phyloP scores from a whole-genome alignment of 2,113 vertebrate genomes.

The Martes martes region DNA sequence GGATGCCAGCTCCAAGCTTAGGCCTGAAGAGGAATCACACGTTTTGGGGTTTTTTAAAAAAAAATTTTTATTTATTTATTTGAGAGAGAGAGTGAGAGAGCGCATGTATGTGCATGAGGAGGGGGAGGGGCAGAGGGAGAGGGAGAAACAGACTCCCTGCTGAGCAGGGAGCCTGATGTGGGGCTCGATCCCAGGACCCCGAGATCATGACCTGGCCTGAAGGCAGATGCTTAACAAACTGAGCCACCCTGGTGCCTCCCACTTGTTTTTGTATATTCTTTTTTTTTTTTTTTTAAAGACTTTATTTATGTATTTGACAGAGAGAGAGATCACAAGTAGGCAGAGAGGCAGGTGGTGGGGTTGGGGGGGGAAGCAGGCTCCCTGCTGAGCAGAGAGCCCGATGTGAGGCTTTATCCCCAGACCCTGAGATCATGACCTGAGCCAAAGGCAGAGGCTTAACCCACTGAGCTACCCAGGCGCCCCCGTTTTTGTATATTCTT shows the following conservation, averaged over 20 bases:
- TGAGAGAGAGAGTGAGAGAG: background rate
- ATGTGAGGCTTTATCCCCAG: background rate
- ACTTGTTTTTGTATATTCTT: background rate
- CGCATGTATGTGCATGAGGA: too few relatives aligned
- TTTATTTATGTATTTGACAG: too few relatives aligned
- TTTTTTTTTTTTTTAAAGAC: too few relatives aligned
- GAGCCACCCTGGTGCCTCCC: background rate
- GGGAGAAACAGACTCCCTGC: background rate
- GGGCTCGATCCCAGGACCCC: background rate
- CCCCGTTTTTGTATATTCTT: background rate
- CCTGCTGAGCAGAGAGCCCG: background rate
- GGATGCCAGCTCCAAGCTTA: background rate
- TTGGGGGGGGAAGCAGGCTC: too few relatives aligned
- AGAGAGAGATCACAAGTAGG: too few relatives aligned
- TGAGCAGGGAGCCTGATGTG: background rate
- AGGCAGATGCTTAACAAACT: background rate
- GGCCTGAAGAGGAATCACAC: background rate
- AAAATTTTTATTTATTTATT: background rate
- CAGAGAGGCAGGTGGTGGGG: too few relatives aligned
- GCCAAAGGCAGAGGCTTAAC: background rate
- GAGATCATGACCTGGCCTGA: background rate
- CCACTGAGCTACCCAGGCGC: background rate
- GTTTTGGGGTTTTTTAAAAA: background rate
- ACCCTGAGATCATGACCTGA: background rate
- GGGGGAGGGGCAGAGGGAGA: too few relatives aligned